phyloP scores from a whole-genome alignment of 2,797 vertebrate species.

The Chelon auratus region DNA sequence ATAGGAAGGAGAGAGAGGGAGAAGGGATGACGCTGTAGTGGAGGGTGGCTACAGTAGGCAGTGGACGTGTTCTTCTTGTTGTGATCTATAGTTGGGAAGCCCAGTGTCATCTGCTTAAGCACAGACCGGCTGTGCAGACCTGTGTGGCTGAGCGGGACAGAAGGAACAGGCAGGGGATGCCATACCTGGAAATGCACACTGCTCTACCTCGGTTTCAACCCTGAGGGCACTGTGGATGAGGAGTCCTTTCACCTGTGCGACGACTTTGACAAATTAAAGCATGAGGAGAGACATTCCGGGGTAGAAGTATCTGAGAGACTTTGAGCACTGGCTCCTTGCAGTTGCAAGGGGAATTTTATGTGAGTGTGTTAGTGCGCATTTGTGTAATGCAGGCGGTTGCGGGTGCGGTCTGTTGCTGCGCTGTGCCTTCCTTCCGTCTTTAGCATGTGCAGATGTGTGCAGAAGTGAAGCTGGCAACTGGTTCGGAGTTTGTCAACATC shows the following conservation, averaged over 20 bases:
- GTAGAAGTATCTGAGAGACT: slow-evolving; percentile 36
- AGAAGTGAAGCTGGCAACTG: slow-evolving; percentile 85
- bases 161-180: slow-evolving; percentile 76
- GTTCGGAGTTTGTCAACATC: slow-evolving; percentile 84
- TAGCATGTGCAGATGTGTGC: slow-evolving; percentile 89
- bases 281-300: slow-evolving; percentile 28
- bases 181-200: slow-evolving; percentile 39
- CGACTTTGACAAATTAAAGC: slow-evolving; percentile 30
- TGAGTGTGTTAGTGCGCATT: slow-evolving; percentile 45
- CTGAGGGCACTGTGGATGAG: slow-evolving; percentile 45
- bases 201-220: slow-evolving; percentile 50
- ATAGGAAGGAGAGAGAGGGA: slow-evolving; percentile 65
- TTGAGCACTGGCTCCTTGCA: slow-evolving; percentile 32
- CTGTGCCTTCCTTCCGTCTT: slow-evolving; percentile 59
- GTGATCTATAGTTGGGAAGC: slow-evolving; percentile 87
- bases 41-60: slow-evolving; percentile 84
- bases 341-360: slow-evolving; percentile 58
- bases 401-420: slow-evolving; percentile 82
- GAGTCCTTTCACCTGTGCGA: slow-evolving; percentile 43
- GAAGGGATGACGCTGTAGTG: slow-evolving; percentile 68
- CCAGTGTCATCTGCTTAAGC: slow-evolving; percentile 92
- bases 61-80: slow-evolving; percentile 92
- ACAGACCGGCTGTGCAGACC: slow-evolving; percentile 85
- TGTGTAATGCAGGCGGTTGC: slow-evolving; percentile 79
- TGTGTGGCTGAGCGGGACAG: slow-evolving; percentile 66